Evolutionary conservation across 2,888 invertebrate genomes (phyloP).

Genomic region (Drosophila nigricruria): DNA sequence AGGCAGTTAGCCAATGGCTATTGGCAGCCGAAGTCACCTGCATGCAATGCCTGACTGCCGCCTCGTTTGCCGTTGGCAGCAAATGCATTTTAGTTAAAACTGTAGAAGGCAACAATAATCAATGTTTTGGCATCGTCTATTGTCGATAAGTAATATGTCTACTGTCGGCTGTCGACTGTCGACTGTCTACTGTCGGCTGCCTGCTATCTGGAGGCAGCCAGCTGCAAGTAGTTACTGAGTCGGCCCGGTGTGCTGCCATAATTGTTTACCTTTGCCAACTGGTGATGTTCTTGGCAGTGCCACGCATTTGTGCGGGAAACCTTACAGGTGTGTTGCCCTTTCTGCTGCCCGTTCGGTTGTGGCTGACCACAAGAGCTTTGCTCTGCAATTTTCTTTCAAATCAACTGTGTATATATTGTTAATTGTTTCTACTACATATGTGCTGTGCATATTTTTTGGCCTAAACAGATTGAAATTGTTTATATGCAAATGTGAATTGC

Average conservation of each 20-base stretch:
- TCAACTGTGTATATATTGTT: constrained; percentile 13
- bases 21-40: constrained; percentile 19
- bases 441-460: not conserved
- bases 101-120: constrained; percentile 78
- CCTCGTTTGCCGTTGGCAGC: constrained; percentile 28
- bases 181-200: not conserved
- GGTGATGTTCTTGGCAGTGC: constrained; percentile 17
- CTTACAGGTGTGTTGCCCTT: constrained; percentile 33
- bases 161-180: constrained; percentile 41
- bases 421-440: constrained; percentile 12
- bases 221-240: constrained; percentile 38
- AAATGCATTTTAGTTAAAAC: constrained; percentile 72
- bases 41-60: not conserved
- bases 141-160: constrained; percentile 69
- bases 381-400: constrained; percentile 8
- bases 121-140: constrained; percentile 66
- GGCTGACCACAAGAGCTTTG: constrained; percentile 22
- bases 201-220: constrained; percentile 60
- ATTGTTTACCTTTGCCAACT: constrained; percentile 57
- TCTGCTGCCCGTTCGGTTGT: constrained; percentile 1
- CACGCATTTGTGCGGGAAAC: constrained; percentile 37
- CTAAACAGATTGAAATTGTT: not conserved
- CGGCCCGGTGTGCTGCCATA: constrained; percentile 47
- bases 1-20: constrained; percentile 5
- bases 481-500: not conserved